Evolutionary conservation across 2,113 vertebrate species (phyloP).

Genomic region (Nansenia antarctica): DNA sequence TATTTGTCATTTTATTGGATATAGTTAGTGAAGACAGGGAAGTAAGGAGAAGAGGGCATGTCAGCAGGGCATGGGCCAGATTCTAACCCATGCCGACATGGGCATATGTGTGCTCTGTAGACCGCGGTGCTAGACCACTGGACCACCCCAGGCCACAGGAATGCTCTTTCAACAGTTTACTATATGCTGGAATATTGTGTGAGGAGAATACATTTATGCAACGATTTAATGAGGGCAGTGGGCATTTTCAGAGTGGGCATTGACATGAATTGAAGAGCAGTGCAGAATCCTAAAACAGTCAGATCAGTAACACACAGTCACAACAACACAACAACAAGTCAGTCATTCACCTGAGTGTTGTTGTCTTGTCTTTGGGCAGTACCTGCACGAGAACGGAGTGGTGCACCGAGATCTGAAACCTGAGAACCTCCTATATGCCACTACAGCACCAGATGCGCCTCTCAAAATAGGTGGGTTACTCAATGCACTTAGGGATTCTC

Average conservation of each 20-base stretch:
- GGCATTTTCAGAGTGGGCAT: not conserved
- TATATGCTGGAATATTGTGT: not conserved
- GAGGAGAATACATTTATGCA: too few relatives aligned
- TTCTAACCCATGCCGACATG: too few relatives aligned
- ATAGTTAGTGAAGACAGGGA: too few relatives aligned
- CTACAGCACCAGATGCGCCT: constrained; percentile 78
- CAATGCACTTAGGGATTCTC: not conserved
- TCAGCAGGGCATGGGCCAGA: too few relatives aligned
- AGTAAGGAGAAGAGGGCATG: too few relatives aligned
- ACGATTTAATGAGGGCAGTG: too few relatives aligned
- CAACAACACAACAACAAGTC: not conserved
- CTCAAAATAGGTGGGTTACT: constrained; percentile 79
- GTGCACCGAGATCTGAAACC: constrained; percentile 87
- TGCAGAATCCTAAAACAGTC: not conserved
- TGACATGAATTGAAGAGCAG: not conserved
- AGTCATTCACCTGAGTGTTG: not conserved
- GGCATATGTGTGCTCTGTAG: too few relatives aligned
- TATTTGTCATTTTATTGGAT: too few relatives aligned
- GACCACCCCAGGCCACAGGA: too few relatives aligned
- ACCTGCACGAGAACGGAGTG: constrained; percentile 77
- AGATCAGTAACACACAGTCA: not conserved
- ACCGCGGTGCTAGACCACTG: too few relatives aligned
- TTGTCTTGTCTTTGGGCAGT: constrained; percentile 53
- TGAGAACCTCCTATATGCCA: constrained; percentile 86
- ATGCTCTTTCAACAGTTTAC: not conserved